Evolutionary conservation across 2,797 vertebrate genomes (phyloP).

Genomic region (Chromis chromis): DNA sequence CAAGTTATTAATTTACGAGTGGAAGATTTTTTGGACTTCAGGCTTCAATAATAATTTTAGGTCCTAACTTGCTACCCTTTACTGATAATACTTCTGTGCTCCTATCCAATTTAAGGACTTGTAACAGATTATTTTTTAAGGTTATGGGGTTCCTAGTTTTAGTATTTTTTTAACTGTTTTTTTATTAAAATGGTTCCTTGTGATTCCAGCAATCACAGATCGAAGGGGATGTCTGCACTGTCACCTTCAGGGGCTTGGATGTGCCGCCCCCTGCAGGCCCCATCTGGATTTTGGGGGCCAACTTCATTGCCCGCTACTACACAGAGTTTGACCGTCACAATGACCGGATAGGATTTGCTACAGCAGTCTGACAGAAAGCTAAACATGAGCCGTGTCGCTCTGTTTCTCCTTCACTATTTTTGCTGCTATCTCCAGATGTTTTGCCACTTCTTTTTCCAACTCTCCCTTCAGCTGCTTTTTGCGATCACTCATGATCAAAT

Average conservation of each 20-base stretch:
- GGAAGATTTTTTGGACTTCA: background rate
- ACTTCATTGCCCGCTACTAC: conserved; percentile 96
- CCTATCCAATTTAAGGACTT: background rate
- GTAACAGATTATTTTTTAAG: too few relatives aligned
- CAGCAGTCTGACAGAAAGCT: conserved; percentile 85
- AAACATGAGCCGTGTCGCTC: background rate
- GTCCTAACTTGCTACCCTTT: too few relatives aligned
- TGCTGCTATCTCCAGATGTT: conserved; percentile 16
- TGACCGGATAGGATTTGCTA: conserved; percentile 95
- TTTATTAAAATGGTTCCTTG: background rate
- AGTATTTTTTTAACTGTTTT: background rate
- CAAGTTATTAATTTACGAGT: background rate
- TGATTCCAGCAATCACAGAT: conserved; percentile 87
- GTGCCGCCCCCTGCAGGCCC: conserved; percentile 93
- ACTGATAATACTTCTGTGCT: too few relatives aligned
- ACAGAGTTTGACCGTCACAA: conserved; percentile 94
- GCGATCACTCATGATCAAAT: conserved; percentile 3
- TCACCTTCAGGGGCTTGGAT: conserved; percentile 92
- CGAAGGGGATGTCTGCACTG: conserved; percentile 87
- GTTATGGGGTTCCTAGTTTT: background rate
- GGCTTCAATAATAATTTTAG: background rate
- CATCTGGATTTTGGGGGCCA: conserved; percentile 95
- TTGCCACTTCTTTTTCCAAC: background rate
- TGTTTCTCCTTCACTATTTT: conserved; percentile 18
- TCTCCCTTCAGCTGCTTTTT: conserved; percentile 5